phyloP scores from a whole-genome alignment of 2,797 vertebrate species.

The Loriculus beryllinus region DNA sequence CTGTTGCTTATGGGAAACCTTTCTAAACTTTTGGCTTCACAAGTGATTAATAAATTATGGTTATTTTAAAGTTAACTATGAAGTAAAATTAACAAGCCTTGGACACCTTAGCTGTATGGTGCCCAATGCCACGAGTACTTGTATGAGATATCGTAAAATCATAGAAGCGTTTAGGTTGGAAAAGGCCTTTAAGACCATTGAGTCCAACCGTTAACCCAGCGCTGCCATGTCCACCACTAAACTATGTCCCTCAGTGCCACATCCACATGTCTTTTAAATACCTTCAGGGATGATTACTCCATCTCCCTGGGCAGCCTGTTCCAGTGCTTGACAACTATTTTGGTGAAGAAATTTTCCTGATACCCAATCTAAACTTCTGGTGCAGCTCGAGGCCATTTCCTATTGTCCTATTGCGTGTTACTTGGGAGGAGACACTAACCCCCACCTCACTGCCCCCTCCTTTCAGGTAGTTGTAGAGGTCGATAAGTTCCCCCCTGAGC shows the following conservation, averaged over 20 bases:
- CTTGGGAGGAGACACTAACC: not conserved
- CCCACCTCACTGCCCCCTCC: not conserved
- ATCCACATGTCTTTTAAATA: not conserved
- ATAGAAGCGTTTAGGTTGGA: not conserved
- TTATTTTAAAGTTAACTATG: not conserved
- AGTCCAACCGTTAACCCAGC: not conserved
- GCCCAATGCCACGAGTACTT: not conserved
- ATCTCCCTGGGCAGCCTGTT: not conserved
- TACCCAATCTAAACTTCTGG: not conserved
- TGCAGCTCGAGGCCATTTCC: not conserved
- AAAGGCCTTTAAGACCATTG: not conserved
- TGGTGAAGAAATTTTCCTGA: not conserved
- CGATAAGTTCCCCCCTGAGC: rapidly evolving
- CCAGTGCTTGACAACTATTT: not conserved
- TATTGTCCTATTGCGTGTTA: not conserved
- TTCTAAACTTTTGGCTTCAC: not conserved
- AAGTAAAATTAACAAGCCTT: not conserved
- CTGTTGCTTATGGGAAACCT: not conserved
- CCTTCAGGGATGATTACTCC: not conserved
- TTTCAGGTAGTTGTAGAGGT: not conserved
- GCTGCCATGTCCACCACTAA: not conserved
- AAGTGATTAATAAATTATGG: not conserved
- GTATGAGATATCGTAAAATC: not conserved
- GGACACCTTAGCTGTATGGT: not conserved
- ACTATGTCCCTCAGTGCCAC: not conserved